phyloP scores from a whole-genome alignment of 2,888 invertebrate species.

The Pseudolycoriella hygida region DNA sequence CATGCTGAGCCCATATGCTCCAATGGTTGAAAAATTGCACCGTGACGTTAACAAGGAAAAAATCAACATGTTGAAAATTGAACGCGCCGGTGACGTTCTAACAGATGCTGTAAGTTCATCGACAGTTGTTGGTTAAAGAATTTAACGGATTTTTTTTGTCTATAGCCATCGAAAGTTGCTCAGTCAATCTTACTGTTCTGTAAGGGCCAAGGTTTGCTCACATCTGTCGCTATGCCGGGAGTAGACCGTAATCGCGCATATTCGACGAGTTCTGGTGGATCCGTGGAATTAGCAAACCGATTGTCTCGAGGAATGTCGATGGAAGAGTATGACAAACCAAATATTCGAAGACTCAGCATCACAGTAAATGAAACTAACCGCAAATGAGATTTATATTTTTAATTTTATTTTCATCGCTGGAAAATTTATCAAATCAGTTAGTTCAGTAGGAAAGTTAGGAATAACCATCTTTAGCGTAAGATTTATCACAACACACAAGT shows the following conservation, averaged over 20 bases:
- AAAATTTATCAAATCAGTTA: too few relatives aligned
- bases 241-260: slow-evolving; percentile 49
- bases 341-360: slow-evolving; percentile 54
- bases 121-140: neutral
- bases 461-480: too few relatives aligned
- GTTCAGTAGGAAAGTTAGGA: too few relatives aligned
- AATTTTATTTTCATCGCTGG: neutral
- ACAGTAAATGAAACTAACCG: slow-evolving; percentile 24
- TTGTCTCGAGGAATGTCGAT: slow-evolving; percentile 50
- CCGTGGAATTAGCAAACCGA: slow-evolving; percentile 28
- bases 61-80: slow-evolving; percentile 68
- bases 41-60: slow-evolving; percentile 62
- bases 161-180: slow-evolving; percentile 70
- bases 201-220: slow-evolving; percentile 70
- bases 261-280: slow-evolving; percentile 36
- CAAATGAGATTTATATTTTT: neutral
- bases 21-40: slow-evolving; percentile 63
- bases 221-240: slow-evolving; percentile 65
- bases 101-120: slow-evolving; percentile 53
- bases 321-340: slow-evolving; percentile 70
- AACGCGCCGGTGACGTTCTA: slow-evolving; percentile 72
- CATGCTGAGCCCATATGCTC: slow-evolving; percentile 56
- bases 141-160: neutral
- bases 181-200: slow-evolving; percentile 75
- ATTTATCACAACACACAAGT: too few relatives aligned